Evolutionary conservation across 2,888 invertebrate species (phyloP).

Genomic region (Philhelius pedissequus): DNA sequence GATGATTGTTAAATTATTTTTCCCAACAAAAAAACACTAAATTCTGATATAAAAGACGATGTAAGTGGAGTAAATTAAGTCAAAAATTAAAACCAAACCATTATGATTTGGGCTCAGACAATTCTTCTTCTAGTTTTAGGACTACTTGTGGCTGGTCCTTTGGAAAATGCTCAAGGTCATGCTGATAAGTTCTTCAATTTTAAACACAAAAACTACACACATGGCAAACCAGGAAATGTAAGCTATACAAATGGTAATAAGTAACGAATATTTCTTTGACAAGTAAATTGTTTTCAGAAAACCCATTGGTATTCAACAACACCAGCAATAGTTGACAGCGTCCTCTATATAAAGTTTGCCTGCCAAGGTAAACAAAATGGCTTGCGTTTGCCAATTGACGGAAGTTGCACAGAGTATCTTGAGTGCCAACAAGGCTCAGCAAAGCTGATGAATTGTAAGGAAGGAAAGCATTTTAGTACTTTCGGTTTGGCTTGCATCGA

Average conservation of each 20-base stretch:
- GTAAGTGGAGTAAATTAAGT: conserved; percentile 14
- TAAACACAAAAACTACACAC: background rate
- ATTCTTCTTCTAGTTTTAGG: conserved; percentile 35
- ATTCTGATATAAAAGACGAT: conserved; percentile 40
- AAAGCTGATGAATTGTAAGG: conserved; percentile 11
- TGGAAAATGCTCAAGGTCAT: background rate
- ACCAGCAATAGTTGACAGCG: background rate
- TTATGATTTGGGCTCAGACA: conserved; percentile 41
- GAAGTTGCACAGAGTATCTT: conserved; percentile 41
- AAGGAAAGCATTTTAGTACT: conserved; percentile 36
- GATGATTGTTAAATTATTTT: conserved; percentile 4
- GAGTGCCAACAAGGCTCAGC: conserved; percentile 27
- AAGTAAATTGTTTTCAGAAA: background rate
- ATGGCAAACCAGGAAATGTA: conserved; percentile 24
- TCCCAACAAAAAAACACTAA: background rate
- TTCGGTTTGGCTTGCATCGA: conserved; percentile 42
- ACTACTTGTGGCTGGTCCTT: conserved; percentile 11
- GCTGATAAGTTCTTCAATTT: background rate
- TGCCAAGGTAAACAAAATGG: conserved; percentile 45
- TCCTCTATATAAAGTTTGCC: conserved; percentile 33
- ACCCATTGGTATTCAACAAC: background rate
- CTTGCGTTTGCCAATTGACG: conserved; percentile 45
- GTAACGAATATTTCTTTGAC: background rate
- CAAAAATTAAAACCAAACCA: conserved; percentile 14
- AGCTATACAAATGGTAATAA: background rate